These are phyloP conservation scores for Andrena camellia DNA, from an alignment of 2,888 invertebrate species.

Conservation along the genomic window DNA sequence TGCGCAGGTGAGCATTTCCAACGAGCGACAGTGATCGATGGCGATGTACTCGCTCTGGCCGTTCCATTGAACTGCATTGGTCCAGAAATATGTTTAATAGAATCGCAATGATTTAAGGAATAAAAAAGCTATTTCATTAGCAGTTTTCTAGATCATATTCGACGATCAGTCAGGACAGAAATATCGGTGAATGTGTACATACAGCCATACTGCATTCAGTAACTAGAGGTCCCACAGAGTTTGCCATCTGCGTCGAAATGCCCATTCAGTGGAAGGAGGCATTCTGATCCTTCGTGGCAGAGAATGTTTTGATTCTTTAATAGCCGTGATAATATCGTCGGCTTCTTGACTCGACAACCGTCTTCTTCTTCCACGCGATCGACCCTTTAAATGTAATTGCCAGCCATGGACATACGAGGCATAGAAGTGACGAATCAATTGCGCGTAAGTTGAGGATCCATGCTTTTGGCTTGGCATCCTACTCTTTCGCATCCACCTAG, in stretches of 20 bases:
- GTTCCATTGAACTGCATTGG: too few species aligned
- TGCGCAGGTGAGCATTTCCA: too few species aligned
- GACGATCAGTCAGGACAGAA: not conserved
- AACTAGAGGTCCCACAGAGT: not conserved
- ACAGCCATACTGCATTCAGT: not conserved
- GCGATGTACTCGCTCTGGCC: too few species aligned
- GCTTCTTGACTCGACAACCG: conserved; percentile 38
- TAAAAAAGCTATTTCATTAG: too few species aligned
- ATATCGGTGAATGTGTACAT: not conserved
- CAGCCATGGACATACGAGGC: conserved; percentile 91
- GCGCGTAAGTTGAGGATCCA: conserved; percentile 88
- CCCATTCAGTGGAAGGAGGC: conserved; percentile 24
- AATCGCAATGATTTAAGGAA: too few species aligned
- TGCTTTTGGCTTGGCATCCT: conserved; percentile 18
- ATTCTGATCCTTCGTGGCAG: conserved; percentile 69
- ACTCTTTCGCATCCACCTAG: not conserved
- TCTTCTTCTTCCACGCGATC: not conserved
- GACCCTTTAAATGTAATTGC: conserved; percentile 33
- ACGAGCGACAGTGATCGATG: too few species aligned
- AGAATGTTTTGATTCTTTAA: conserved; percentile 73
- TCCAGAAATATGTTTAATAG: too few species aligned
- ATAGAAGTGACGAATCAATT: conserved; percentile 95
- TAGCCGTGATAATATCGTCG: conserved; percentile 49
- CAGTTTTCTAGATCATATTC: too few species aligned
- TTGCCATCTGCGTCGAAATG: conserved; percentile 15